Evolutionary conservation across 2,888 invertebrate species (phyloP).

Genomic region (Harpagoxenus sublaevis): DNA sequence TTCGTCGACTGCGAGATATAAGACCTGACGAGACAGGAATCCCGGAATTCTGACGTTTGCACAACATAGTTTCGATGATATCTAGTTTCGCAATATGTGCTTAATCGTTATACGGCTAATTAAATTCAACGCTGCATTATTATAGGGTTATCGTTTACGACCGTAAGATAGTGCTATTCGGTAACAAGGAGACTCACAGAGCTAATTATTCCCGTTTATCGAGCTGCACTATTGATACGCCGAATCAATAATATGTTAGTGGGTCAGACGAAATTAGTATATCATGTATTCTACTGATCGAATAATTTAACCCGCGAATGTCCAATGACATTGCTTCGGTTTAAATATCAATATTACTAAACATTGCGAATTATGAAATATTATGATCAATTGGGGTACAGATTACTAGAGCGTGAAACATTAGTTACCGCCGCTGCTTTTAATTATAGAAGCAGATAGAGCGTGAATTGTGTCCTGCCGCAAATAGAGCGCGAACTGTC

Average conservation of each 20-base stretch:
- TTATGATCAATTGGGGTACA: constrained; percentile 4
- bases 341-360: constrained; percentile 9
- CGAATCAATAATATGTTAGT: constrained; percentile 43
- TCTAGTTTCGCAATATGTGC: constrained; percentile 13
- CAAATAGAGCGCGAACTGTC: background rate
- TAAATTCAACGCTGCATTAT: constrained; percentile 26
- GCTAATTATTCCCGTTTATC: constrained; percentile 66
- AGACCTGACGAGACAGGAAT: constrained; percentile 38
- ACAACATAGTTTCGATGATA: constrained; percentile 4
- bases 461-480: background rate
- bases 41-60: background rate
- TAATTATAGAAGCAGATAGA: constrained; percentile 24
- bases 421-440: background rate
- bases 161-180: constrained; percentile 12
- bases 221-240: constrained; percentile 41
- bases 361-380: constrained; percentile 15
- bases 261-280: constrained; percentile 17
- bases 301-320: constrained; percentile 5
- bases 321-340: background rate
- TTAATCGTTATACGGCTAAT: constrained; percentile 47
- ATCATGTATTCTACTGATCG: background rate
- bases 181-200: constrained; percentile 45
- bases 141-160: constrained; percentile 31
- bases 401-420: constrained; percentile 30
- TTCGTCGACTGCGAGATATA: constrained; percentile 35